These are phyloP conservation scores for Diarsia rubi DNA, from an alignment of 2,888 invertebrate species.

Conservation along the genomic window DNA sequence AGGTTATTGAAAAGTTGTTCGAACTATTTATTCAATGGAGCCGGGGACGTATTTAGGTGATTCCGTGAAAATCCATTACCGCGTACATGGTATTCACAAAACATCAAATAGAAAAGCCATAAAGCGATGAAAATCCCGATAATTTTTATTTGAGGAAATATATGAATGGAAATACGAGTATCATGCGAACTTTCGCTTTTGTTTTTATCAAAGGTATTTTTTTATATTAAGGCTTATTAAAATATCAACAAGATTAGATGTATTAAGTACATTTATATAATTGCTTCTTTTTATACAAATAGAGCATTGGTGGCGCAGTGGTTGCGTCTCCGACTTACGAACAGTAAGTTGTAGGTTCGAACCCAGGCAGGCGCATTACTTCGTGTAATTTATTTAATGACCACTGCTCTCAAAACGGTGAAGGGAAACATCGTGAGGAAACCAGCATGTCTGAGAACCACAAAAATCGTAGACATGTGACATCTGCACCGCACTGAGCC, in stretches of 20 bases:
- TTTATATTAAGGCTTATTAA: constrained; percentile 36
- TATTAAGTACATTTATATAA: constrained; percentile 6
- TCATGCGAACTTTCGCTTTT: not conserved
- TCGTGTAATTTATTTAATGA: too few relatives aligned
- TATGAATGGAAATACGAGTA: not conserved
- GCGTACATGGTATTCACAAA: not conserved
- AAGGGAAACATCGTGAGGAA: too few relatives aligned
- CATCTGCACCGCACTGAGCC: too few relatives aligned
- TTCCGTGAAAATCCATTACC: not conserved
- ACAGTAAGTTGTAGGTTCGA: too few relatives aligned
- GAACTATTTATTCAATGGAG: not conserved
- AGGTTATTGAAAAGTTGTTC: not conserved
- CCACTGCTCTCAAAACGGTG: too few relatives aligned
- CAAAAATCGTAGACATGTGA: too few relatives aligned
- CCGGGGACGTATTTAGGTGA: not conserved
- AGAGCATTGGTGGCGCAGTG: too few relatives aligned
- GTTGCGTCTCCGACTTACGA: too few relatives aligned
- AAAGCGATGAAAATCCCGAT: too few relatives aligned
- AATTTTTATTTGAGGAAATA: not conserved
- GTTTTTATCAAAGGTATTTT: constrained; percentile 25
- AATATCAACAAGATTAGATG: constrained; percentile 20
- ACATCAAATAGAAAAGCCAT: constrained; percentile 1
- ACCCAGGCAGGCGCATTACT: too few relatives aligned
- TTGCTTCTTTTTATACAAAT: not conserved
- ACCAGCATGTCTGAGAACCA: too few relatives aligned